Base-by-base conservation (phyloP, 2,113 vertebrate genomes). In the Scomber colias region DNA sequence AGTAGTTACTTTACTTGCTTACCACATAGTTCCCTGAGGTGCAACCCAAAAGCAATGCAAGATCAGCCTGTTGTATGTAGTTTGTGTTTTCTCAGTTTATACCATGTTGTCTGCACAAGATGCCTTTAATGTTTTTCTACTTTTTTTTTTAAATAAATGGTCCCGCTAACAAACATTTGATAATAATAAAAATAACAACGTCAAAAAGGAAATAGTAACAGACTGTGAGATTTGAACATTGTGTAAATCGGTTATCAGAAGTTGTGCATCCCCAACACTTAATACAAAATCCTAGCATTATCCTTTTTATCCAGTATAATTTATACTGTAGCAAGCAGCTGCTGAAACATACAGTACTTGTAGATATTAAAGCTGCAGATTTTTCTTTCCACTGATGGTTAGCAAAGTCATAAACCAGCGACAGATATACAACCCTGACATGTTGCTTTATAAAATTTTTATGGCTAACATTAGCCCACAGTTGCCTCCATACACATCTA, bases 1-100 rank as follows among this genome's bases (percentile, higher is more conserved):
- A 63, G 8, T 48, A 15, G 16, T 49, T 49, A 59, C 59, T 56
- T 62, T 30, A 66, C 30, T 65, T 31, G 10, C 19, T 55, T 30
- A 30, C 0, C n/a, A 71, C 68, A 40, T 14, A 27, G 44, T 49
- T 49, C n/a, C 50, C 57, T 30, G 21, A 35, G 19, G 35, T 65
- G 61, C 61, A 57, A 35, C 71, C 77, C 40, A 45, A 63, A 79
- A 57, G 15, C 49, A 16, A 53, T 53, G 51, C 45, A 54, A 64
- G 59, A 45, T 14, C 51, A 49, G 30, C 4, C 11, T 59, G n/a
- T 17, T 72, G 31, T 54, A 54, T 64, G 71, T 60, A 66, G 31
- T 75, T 45, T 64, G 46, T 71, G 59, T 30, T 67, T 44, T 24
- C 54, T 60, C 21, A 19, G 15, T 62, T 59, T 24, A 49, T 11